A percentile compares a stretch with the other conserved stretches of the same genome.
Conservation (phyloP, 2,888 invertebrate species). For the Pterobdella sp. region DNA sequence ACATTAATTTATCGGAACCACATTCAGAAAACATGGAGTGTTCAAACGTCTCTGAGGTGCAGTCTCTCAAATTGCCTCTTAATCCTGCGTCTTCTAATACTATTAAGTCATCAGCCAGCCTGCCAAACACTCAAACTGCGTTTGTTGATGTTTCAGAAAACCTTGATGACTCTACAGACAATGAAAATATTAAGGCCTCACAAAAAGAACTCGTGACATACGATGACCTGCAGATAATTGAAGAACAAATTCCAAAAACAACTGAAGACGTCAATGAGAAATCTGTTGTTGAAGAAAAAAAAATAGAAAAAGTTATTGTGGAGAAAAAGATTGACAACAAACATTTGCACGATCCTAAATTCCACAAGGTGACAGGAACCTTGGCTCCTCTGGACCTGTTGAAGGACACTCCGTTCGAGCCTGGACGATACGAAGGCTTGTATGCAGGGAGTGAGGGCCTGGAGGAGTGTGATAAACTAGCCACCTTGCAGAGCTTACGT, state of each 20-base stretch:
- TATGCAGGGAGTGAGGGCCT: slow-evolving; percentile 22
- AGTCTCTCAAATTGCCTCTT: no score
- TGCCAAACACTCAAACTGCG: background rate
- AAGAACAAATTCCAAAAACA: background rate
- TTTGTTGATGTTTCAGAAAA: background rate
- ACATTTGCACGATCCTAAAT: background rate
- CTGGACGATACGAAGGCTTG: slow-evolving; percentile 21
- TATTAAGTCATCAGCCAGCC: background rate
- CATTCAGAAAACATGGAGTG: no score
- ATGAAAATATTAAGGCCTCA: no score
- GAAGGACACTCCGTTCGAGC: slow-evolving; percentile 22
- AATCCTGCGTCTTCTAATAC: background rate
- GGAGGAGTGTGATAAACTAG: background rate
- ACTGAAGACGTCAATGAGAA: background rate
- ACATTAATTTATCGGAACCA: no score
- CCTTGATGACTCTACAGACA: background rate
- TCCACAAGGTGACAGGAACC: background rate
- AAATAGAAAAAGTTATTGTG: background rate
- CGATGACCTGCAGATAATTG: background rate
- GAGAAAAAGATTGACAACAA: background rate
- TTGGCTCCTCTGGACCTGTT: slow-evolving; percentile 15
- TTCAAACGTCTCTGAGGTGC: no score
- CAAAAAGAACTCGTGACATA: no score
- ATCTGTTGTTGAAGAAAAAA: background rate
- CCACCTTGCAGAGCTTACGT: background rate